phyloP scores from a whole-genome alignment of 2,113 vertebrate species.

The Boulengeromyrus knoepffleri region DNA sequence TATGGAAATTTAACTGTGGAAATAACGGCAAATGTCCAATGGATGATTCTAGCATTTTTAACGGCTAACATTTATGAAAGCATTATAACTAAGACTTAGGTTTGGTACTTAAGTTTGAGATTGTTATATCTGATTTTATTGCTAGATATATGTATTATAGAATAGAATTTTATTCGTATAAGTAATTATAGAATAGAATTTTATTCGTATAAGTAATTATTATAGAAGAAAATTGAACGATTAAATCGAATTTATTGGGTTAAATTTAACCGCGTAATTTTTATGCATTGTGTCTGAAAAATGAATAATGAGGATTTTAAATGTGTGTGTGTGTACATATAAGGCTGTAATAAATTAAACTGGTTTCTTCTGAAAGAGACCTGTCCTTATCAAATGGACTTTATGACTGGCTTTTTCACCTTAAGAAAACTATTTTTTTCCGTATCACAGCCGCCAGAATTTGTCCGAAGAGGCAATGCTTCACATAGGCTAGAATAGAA shows the following conservation, averaged over 20 bases:
- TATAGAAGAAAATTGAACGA: not conserved
- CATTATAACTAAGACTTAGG: not conserved
- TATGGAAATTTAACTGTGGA: not conserved
- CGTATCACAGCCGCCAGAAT: not conserved
- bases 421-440: not conserved
- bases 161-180: not conserved
- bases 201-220: not conserved
- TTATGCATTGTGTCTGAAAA: not conserved
- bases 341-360: not conserved
- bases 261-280: not conserved
- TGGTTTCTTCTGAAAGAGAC: not conserved
- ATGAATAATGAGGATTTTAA: not conserved
- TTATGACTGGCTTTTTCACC: not conserved
- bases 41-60: not conserved
- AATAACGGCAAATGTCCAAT: not conserved
- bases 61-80: not conserved
- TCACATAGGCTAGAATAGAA: not conserved
- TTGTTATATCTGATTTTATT: not conserved
- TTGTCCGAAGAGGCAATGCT: not conserved
- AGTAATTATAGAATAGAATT: not conserved
- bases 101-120: not conserved
- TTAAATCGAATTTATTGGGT: not conserved
- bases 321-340: not conserved
- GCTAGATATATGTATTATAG: not conserved
- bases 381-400: not conserved